Base-by-base conservation (phyloP, 2,888 invertebrate genomes). In the Spialia ferax region DNA sequence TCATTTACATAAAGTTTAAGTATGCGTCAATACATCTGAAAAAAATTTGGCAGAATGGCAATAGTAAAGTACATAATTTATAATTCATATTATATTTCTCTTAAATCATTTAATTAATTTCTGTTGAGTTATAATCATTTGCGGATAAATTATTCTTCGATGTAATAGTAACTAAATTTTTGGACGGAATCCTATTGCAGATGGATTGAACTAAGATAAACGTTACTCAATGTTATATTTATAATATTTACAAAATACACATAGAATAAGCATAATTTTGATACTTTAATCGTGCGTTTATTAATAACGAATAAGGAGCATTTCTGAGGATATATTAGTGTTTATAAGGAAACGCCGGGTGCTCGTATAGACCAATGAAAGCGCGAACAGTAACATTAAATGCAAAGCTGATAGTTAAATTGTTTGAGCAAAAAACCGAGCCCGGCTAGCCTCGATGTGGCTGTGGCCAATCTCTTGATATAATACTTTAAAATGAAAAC, bases 181-280 rank as follows among this genome's bases (percentile, higher is more conserved):
- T 87, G 89, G 89, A 89, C 89, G 89, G 90, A 89, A 80, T 87
- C 77, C 76, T 80, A 84, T 85, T 83, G 69, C 66, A 69, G 48
- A 68, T 73, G 69, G 65, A 71, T 69, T 73, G 67, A 62, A 69
- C 69, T 45, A 66, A 66, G 42, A 32, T 66, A 61, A 61, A 45
- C 67, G 61, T 56, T 38, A 57, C 35, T 61, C 55, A 63, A 59
- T 66, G 60, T 56, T 42, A 69, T 70, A 70, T 66, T 69, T 60
- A 66, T 60, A 50, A 55, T 66, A 66, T 66, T 66, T 66, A 66
- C 66, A 66, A 45, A 45, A 55, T 60, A 66, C 54, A 66, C 29
- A 45, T 61, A 66, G 60, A 42, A 59, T 29, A 65, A 65, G 59
- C 59, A 52, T 52, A 52, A 59, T 42, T 65, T 65, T 26, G 23